Percentiles rank a stretch among this genome's conserved stretches.
Evolutionary conservation across 2,888 invertebrate species (phyloP).

Genomic region (Chromoteleia sp.): DNA sequence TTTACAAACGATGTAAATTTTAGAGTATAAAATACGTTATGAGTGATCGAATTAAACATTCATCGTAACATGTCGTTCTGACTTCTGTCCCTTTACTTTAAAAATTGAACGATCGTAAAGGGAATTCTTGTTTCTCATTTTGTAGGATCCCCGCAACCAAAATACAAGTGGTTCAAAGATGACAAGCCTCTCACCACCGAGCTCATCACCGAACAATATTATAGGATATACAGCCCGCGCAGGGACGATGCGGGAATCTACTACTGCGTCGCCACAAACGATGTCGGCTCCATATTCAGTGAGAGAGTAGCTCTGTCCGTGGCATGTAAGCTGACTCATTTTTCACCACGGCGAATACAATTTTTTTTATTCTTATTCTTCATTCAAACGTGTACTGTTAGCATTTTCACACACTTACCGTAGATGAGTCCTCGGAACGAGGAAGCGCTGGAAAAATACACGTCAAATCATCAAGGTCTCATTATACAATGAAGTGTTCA

Average conservation of each 20-base stretch:
- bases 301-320: constrained; percentile 95
- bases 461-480: constrained; percentile 28
- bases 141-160: constrained; percentile 95
- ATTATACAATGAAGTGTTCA: constrained; percentile 9
- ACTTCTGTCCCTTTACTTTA: background rate
- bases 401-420: constrained; percentile 41
- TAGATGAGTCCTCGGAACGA: constrained; percentile 37
- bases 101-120: background rate
- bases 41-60: too few species aligned
- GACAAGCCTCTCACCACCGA: constrained; percentile 91
- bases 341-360: constrained; percentile 29
- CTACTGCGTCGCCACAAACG: constrained; percentile 96
- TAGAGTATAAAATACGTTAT: background rate
- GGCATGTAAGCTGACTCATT: constrained; percentile 91
- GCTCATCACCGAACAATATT: constrained; percentile 92
- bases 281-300: constrained; percentile 96
- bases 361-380: constrained; percentile 20
- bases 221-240: constrained; percentile 91
- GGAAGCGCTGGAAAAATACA: constrained; percentile 37
- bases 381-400: constrained; percentile 48
- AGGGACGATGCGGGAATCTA: constrained; percentile 95
- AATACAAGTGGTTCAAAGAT: constrained; percentile 96
- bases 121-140: constrained; percentile 71
- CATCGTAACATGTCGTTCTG: background rate
- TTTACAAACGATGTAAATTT: background rate